Evolutionary conservation across 1,140 invertebrate genomes (phyloP), one percentile per base, ranked within the genome.

Genomic region (Heterodera carotae): DNA sequence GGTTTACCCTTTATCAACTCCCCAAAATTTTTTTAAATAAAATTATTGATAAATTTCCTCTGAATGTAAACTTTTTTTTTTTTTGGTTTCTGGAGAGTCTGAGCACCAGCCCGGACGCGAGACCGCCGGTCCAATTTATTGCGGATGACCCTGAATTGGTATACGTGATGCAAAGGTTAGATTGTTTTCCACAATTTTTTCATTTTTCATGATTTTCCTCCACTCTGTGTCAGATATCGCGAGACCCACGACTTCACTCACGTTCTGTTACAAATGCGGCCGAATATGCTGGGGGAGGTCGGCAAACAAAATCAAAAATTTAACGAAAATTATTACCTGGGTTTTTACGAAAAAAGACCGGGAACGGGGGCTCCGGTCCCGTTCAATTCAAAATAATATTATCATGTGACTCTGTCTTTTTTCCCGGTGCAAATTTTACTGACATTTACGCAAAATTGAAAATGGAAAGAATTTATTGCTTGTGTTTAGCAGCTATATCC

Each of bases 231-330:
- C n/a, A 81, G 80, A 59, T 98, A 98, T 88, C 91, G 97, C 80
- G 95, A 99, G 90, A 92, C 93, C 25, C 97, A 99, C 88, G 97
- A 99, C 89, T 90, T 99, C 68, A 92, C 94, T 76, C 96, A 99
- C 89, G 92, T 94, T 0, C 88, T 94, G 6, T 90, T 97, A 43
- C 91, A 92, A 76, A 96, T 97, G 94, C 94, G 93, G 25, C 97
- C 95, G 8, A 95, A 94, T 86, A 97, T 98, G 94, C 89, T 96
- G 8, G 94, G 94, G 86, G 92, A 96, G 91, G 94, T 56, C n/a
- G n/a, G n/a, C n/a, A n/a, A n/a, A n/a, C n/a, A n/a, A n/a, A n/a
- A n/a, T n/a, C n/a, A n/a, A n/a, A n/a, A n/a, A n/a, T n/a, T n/a
- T n/a, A n/a, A n/a, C n/a, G n/a, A n/a, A n/a, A n/a, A n/a, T n/a